phyloP scores from a whole-genome alignment of 2,113 vertebrate genomes.

The Gopherus evgoodei region DNA sequence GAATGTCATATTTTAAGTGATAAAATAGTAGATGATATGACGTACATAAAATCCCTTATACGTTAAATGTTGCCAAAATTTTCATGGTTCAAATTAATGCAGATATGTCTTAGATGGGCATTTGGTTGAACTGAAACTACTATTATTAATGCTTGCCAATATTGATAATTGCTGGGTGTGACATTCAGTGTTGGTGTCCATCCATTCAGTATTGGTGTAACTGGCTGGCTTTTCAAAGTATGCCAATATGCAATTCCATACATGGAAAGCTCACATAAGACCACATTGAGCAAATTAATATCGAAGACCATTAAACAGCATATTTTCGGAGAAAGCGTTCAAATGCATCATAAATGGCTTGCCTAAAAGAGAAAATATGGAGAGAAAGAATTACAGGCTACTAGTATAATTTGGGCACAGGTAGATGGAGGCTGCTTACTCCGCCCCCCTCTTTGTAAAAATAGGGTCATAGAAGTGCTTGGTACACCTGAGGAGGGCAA shows the following conservation, averaged over 20 bases:
- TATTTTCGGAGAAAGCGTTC: conserved; percentile 93
- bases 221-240: conserved; percentile 20
- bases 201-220: background rate
- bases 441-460: background rate
- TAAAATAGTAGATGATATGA: background rate
- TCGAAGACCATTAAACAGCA: conserved; percentile 51
- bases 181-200: conserved; percentile 13
- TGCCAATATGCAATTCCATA: conserved; percentile 19
- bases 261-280: background rate
- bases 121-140: conserved; percentile 8
- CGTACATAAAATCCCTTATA: background rate
- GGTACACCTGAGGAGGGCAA: background rate
- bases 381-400: background rate
- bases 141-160: background rate
- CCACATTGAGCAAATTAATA: background rate
- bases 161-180: background rate
- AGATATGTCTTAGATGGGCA: conserved; percentile 8
- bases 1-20: background rate
- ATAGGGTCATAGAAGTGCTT: background rate
- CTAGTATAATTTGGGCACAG: background rate
- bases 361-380: conserved; percentile 76
- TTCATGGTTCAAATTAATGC: background rate
- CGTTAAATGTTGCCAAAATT: background rate
- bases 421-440: rapidly evolving
- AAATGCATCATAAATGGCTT: conserved; percentile 96